Conservation (phyloP, 2,888 invertebrate genomes). For the Meta bourneti region DNA sequence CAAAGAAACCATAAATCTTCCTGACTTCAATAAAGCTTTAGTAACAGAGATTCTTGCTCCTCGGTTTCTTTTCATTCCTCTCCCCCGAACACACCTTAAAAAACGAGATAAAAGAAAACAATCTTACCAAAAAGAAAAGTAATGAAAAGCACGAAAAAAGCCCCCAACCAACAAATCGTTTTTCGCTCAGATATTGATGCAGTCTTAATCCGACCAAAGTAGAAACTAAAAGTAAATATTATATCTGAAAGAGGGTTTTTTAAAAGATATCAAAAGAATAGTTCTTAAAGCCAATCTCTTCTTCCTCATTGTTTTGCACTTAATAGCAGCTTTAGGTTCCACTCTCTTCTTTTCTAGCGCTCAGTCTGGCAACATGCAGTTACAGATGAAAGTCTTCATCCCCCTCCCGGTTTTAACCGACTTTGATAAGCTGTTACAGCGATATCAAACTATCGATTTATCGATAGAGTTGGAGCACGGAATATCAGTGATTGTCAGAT, state of each 20-base stretch:
- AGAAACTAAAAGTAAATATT: conserved; percentile 73
- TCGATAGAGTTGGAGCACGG: conserved; percentile 20
- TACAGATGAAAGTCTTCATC: conserved; percentile 21
- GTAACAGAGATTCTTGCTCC: neutral
- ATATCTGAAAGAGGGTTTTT: conserved; percentile 67
- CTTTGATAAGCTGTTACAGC: conserved; percentile 68
- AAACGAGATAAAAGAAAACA: neutral
- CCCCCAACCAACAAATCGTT: conserved; percentile 40
- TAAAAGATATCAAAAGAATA: conserved; percentile 59
- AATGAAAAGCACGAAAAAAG: neutral
- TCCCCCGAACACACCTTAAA: neutral
- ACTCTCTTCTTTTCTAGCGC: neutral
- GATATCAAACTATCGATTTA: conserved; percentile 68
- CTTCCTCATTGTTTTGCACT: conserved; percentile 62
- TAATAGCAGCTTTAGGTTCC: conserved; percentile 61
- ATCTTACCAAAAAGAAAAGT: neutral
- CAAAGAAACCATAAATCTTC: neutral
- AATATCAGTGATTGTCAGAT: conserved; percentile 35
- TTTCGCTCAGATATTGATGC: conserved; percentile 51
- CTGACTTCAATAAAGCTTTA: neutral
- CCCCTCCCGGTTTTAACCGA: conserved; percentile 19
- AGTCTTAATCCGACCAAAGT: conserved; percentile 61
- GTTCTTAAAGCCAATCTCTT: conserved; percentile 61
- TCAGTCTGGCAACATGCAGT: neutral
- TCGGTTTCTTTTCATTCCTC: neutral